Base-by-base conservation (phyloP, 1,140 invertebrate species). In the Geopemphigus sp. region DNA sequence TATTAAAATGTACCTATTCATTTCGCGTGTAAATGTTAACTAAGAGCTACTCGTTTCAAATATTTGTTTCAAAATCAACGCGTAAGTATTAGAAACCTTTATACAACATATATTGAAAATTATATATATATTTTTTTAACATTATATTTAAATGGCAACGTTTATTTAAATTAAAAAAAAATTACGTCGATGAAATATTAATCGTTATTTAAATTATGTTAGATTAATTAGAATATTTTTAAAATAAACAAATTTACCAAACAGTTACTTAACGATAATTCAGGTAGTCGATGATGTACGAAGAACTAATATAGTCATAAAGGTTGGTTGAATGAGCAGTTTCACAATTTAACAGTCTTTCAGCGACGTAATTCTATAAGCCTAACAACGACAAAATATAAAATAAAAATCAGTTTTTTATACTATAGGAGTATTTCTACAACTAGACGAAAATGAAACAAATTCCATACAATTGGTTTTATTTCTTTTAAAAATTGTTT, bases 251-350 rank as follows among this genome's bases (percentile, higher is more conserved):
- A 24, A 68, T 50, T 68, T 50, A 68, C 39, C 39, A 50, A 68
- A 68, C 22, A 68, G 45, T 68, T 68, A 68, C 66, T 68, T 68
- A 68, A 68, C 50, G 66, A 68, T 50, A 68, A 68, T 68, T 68
- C 39, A 50, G 66, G 14, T 68, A 50, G 66, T 11, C 12, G 66
- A 24, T 50, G 66, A 68, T 68, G 12, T 68, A 68, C 50, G 39
- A 47, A 68, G 64, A 50, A 68, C 66, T 68, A 50, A 68, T 50
- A 50, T 19, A 47, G 12, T 68, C 39, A 68, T 32, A 68, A n/a
- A 68, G 64, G 64, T 47, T 68, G n/a, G 39, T 68, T 15, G 39
- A 50, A 50, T 50, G 66, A 26, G 12, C 26, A n/a, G 66, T 68
- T 68, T 68, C 66, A 68, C 66, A 68, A 68, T 50, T 47, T 68